Percentiles rank a stretch among this genome's conserved stretches.
These are phyloP conservation scores for Riparia riparia DNA, from an alignment of 2,113 vertebrate species.

Conservation along the genomic window DNA sequence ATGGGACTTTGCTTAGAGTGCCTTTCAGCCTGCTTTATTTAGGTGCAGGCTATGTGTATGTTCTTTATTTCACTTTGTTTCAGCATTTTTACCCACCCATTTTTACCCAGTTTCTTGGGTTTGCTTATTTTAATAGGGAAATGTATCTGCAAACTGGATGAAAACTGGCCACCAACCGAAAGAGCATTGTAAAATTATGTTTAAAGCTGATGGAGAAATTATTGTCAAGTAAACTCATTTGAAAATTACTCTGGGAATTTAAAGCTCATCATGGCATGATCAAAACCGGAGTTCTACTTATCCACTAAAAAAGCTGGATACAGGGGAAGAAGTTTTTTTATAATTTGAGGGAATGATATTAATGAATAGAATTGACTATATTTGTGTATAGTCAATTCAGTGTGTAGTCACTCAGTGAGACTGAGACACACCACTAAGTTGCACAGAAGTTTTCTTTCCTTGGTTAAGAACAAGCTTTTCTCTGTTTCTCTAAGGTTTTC, in stretches of 20 bases:
- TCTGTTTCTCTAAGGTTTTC: not conserved
- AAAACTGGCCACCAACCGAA: not conserved
- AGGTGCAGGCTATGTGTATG: rapidly evolving
- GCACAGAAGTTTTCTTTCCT: not conserved
- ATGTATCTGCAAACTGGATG: not conserved
- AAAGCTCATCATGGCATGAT: not conserved
- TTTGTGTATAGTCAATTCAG: not conserved
- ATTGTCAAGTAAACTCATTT: not conserved
- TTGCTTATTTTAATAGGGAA: not conserved
- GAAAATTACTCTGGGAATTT: not conserved
- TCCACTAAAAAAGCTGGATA: not conserved
- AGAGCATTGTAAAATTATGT: not conserved
- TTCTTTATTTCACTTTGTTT: not conserved
- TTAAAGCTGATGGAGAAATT: not conserved
- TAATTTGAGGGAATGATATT: not conserved
- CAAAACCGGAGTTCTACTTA: not conserved
- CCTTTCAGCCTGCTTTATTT: not conserved
- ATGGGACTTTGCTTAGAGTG: not conserved
- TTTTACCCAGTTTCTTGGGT: not conserved
- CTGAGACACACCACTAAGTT: not conserved
- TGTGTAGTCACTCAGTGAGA: not conserved
- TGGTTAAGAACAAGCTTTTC: not conserved
- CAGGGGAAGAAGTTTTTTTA: not conserved
- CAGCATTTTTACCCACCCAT: not conserved
- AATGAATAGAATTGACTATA: not conserved